phyloP scores from a whole-genome alignment of 1,140 invertebrate genomes.

The Heliconius hewitsoni region DNA sequence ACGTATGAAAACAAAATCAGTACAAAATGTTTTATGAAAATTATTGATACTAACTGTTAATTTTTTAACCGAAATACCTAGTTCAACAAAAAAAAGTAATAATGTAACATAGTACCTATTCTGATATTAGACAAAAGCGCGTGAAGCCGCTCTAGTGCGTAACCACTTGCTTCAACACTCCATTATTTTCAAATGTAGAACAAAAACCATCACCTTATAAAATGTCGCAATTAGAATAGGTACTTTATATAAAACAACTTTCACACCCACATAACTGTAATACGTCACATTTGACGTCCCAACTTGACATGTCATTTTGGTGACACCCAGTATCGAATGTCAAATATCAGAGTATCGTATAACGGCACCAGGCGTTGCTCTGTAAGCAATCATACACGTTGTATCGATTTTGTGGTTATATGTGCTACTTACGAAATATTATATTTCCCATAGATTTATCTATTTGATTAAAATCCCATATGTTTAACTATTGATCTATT shows the following conservation, averaged over 20 bases:
- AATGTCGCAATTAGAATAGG: slow-evolving; percentile 14
- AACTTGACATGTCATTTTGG: slow-evolving; percentile 44
- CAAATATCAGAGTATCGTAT: slow-evolving; percentile 45
- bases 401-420: slow-evolving; percentile 54
- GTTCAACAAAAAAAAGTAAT: too few species aligned
- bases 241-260: slow-evolving; percentile 26
- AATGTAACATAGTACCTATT: background rate
- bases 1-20: too few species aligned
- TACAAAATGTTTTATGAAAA: too few species aligned
- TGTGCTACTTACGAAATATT: slow-evolving; percentile 24
- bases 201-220: slow-evolving; percentile 9
- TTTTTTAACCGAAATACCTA: too few species aligned
- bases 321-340: slow-evolving; percentile 47
- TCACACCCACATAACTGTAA: slow-evolving; percentile 31
- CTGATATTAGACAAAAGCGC: too few species aligned
- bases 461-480: background rate
- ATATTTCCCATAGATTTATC: slow-evolving; percentile 4
- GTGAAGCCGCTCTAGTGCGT: background rate
- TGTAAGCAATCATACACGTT: slow-evolving; percentile 45
- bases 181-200: background rate
- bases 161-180: background rate
- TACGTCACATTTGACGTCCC: slow-evolving; percentile 38
- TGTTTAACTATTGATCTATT: background rate
- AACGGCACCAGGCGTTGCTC: slow-evolving; percentile 53
- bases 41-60: too few species aligned